phyloP scores from a whole-genome alignment of 1,140 invertebrate genomes.

The Saccostrea glomerata region DNA sequence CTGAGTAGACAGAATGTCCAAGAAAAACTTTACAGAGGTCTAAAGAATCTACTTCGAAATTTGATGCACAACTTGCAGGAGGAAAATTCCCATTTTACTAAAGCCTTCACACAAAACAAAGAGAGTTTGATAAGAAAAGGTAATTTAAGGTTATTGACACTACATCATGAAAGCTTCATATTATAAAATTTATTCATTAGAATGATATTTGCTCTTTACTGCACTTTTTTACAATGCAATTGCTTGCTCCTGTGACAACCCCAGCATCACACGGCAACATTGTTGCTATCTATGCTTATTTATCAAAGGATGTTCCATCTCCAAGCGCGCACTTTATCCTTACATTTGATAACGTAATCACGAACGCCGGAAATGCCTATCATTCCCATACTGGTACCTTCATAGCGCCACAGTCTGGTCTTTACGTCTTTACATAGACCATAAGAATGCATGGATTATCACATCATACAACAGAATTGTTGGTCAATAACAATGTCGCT shows the following conservation, averaged over 20 bases:
- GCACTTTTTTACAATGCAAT: neutral
- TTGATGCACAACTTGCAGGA: neutral
- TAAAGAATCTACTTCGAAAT: neutral
- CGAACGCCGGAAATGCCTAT: constrained; percentile 10
- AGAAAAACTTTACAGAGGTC: no score
- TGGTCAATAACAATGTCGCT: neutral
- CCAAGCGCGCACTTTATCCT: neutral
- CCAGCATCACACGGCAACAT: neutral
- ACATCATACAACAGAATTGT: neutral
- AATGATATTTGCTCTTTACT: no score
- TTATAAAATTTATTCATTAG: no score
- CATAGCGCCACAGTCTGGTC: neutral
- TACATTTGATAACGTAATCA: constrained; percentile 8
- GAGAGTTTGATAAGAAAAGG: constrained; percentile 10
- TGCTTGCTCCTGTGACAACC: neutral
- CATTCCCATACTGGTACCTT: neutral
- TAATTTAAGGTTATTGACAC: no score
- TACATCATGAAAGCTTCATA: no score
- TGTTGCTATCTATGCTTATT: constrained; percentile 1
- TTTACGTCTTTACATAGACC: neutral
- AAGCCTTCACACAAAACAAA: neutral
- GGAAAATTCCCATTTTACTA: neutral
- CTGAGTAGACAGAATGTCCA: neutral
- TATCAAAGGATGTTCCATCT: neutral
- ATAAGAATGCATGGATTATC: neutral